phyloP scores from a whole-genome alignment of 1,140 invertebrate genomes.

The Andricus grossulariae region DNA sequence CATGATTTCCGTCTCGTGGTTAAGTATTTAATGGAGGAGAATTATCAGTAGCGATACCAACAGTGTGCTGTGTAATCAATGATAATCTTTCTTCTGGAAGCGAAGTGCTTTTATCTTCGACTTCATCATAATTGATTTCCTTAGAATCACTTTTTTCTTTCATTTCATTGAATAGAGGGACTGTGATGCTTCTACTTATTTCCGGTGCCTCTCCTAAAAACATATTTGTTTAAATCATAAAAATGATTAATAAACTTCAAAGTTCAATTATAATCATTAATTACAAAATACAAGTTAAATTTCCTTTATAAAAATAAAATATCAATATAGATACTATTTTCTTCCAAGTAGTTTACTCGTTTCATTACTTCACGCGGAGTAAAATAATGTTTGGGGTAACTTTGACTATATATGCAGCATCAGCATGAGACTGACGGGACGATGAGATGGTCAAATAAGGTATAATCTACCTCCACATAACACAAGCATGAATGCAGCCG shows the following conservation, averaged over 20 bases:
- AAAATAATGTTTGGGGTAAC: too few relatives aligned
- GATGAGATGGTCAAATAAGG: too few relatives aligned
- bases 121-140: background rate
- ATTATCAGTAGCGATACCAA: conserved; percentile 10
- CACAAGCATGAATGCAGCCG: too few relatives aligned
- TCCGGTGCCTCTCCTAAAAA: conserved; percentile 40
- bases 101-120: background rate
- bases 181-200: conserved; percentile 42
- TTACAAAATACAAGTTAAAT: background rate
- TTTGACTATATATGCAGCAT: too few relatives aligned
- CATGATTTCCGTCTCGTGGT: background rate
- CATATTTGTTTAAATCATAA: background rate
- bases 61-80: background rate
- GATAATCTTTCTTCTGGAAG: background rate
- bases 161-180: conserved; percentile 42
- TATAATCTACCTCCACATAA: too few relatives aligned
- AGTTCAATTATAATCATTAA: background rate
- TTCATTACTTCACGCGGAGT: background rate
- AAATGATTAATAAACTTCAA: conserved; percentile 32
- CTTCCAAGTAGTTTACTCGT: background rate
- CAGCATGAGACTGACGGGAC: too few relatives aligned
- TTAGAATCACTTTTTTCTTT: conserved; percentile 33
- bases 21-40: background rate
- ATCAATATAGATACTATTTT: too few relatives aligned
- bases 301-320: too few relatives aligned